phyloP scores from a whole-genome alignment of 2,113 vertebrate species.

The Pionites leucogaster region DNA sequence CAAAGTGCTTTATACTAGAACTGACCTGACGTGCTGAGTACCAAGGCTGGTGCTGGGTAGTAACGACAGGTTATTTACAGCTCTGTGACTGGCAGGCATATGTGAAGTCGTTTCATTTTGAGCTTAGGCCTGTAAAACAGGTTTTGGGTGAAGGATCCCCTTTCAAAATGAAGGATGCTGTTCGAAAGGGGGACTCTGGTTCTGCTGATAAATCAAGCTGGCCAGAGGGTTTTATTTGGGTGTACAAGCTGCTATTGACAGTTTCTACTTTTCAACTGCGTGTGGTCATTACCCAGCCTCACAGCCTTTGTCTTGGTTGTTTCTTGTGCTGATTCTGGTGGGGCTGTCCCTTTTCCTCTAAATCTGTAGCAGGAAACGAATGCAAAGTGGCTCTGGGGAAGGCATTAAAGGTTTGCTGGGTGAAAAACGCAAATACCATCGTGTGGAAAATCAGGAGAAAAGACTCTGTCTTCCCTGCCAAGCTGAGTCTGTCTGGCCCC shows the following conservation, averaged over 20 bases:
- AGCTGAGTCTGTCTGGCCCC: not conserved
- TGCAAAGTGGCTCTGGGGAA: constrained; percentile 3
- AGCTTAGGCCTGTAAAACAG: constrained; percentile 28
- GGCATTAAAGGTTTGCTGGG: not conserved
- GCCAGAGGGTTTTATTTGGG: not conserved
- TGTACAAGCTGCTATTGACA: not conserved
- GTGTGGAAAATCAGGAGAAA: not conserved
- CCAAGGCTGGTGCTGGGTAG: not conserved
- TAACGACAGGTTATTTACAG: not conserved
- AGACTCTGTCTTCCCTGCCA: not conserved
- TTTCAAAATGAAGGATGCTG: not conserved
- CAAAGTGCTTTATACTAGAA: not conserved
- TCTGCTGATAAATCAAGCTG: not conserved
- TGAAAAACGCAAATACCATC: not conserved
- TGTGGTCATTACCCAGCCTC: not conserved
- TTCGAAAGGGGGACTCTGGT: not conserved
- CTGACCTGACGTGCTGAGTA: not conserved
- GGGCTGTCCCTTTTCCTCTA: not conserved
- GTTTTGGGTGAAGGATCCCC: constrained; percentile 29
- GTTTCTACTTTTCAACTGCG: not conserved
- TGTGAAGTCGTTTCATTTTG: not conserved
- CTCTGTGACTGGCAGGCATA: not conserved
- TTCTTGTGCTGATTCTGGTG: not conserved
- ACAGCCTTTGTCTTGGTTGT: not conserved
- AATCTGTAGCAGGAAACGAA: not conserved